Percentiles rank a stretch among this genome's conserved stretches.
phyloP scores from a whole-genome alignment of 2,113 vertebrate genomes.

The Oxygymnocypris stewartii region DNA sequence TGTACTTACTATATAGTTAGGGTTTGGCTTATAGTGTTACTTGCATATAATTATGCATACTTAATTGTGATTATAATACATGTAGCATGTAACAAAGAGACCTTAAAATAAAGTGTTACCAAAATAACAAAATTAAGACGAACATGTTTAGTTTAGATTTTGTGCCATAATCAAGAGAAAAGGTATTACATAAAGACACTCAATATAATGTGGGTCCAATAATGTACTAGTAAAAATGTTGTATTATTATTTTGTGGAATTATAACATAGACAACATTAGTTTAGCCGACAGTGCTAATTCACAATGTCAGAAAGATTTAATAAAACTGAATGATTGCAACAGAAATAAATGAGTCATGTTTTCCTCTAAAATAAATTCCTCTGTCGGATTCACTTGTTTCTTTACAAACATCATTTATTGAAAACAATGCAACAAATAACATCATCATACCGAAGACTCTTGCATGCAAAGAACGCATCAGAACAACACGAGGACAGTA shows the following conservation, averaged over 20 bases:
- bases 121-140: no score
- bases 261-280: neutral
- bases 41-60: no score
- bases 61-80: no score
- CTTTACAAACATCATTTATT: neutral
- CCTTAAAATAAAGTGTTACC: no score
- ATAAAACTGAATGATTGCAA: neutral
- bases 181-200: neutral
- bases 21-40: no score
- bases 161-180: neutral
- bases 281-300: neutral
- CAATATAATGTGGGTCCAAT: neutral
- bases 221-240: neutral
- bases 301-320: neutral
- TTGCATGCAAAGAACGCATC: neutral
- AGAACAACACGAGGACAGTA: neutral
- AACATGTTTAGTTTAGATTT: neutral
- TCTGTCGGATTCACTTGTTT: neutral
- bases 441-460: neutral
- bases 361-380: neutral
- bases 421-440: neutral
- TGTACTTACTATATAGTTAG: no score
- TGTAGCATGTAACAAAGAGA: no score
- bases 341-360: neutral
- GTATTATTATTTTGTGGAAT: neutral